Conservation (phyloP, 2,797 vertebrate genomes). For the Amniataba percoides region DNA sequence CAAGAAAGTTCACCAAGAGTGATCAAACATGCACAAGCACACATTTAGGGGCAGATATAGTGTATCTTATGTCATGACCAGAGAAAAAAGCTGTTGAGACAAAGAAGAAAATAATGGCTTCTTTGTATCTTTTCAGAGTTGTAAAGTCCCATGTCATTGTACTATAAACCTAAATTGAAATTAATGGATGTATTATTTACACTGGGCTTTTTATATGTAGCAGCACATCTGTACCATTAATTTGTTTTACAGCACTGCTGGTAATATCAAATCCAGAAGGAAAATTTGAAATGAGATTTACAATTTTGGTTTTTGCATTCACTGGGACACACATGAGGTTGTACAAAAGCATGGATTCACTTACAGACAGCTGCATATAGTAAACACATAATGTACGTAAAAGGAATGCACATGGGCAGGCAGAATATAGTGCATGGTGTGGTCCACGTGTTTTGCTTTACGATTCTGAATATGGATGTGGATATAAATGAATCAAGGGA, state of each 20-base stretch:
- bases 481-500: slow-evolving; percentile 14
- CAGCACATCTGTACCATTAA: neutral
- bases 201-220: neutral
- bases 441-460: slow-evolving; percentile 54
- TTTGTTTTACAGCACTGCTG: neutral
- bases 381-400: neutral
- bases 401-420: neutral
- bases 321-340: neutral
- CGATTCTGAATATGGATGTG: slow-evolving; percentile 24
- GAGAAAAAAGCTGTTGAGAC: neutral
- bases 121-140: neutral
- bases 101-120: neutral
- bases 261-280: neutral
- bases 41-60: neutral
- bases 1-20: neutral
- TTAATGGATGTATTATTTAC: neutral
- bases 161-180: neutral
- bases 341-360: neutral
- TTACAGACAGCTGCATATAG: neutral
- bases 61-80: neutral
- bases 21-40: neutral
- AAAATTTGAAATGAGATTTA: neutral
- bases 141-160: neutral
- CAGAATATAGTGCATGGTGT: slow-evolving; percentile 14
- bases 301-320: neutral